phyloP scores from a whole-genome alignment of 2,113 vertebrate genomes.

The Oryzias melastigma region DNA sequence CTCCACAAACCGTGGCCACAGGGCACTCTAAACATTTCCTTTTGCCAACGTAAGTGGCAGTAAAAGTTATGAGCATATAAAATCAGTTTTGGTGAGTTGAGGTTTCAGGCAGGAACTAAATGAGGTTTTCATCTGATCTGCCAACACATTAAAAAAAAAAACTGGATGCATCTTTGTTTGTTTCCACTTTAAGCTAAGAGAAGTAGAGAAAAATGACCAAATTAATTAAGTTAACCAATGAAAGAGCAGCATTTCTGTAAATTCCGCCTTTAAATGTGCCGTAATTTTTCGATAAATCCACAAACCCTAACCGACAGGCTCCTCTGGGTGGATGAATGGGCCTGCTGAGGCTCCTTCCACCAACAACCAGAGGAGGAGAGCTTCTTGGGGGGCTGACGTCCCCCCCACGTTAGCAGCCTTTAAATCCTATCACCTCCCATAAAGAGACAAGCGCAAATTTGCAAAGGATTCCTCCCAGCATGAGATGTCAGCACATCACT shows the following conservation, averaged over 20 bases:
- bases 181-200: background rate
- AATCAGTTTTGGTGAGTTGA: background rate
- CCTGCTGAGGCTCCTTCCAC: constrained; percentile 43
- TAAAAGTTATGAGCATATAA: background rate
- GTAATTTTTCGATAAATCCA: constrained; percentile 57
- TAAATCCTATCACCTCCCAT: constrained; percentile 17
- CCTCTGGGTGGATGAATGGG: constrained; percentile 56
- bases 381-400: constrained; percentile 2
- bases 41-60: background rate
- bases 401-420: constrained; percentile 28
- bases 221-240: background rate
- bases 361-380: background rate
- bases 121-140: background rate
- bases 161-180: background rate
- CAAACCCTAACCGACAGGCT: constrained; percentile 54
- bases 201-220: background rate
- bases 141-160: background rate
- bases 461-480: constrained; percentile 2
- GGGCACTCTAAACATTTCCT: background rate
- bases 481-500: constrained; percentile 43
- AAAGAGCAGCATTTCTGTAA: constrained; percentile 10
- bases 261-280: constrained; percentile 32
- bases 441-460: background rate
- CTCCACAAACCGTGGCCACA: background rate
- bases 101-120: background rate